Conservation (phyloP, 2,113 vertebrate species). For the Rutilus rutilus region DNA sequence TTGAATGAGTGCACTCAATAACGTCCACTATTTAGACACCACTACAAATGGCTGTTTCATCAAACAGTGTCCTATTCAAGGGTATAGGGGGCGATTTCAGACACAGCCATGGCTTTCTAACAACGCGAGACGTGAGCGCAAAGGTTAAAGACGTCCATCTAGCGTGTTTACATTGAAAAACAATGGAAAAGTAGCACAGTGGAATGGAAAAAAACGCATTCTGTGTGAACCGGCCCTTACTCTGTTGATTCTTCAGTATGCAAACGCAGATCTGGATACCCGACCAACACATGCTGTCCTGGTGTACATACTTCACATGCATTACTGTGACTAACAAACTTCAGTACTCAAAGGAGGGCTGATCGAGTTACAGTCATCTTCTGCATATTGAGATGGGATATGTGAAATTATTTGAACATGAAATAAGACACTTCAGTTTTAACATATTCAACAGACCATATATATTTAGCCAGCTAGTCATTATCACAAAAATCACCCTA, state of each 20-base stretch:
- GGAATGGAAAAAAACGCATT: too few relatives aligned
- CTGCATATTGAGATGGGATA: not conserved
- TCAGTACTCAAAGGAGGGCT: not conserved
- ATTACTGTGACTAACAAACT: not conserved
- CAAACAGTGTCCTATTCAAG: too few relatives aligned
- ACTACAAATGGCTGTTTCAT: too few relatives aligned
- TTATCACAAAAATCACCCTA: not conserved
- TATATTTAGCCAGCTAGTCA: not conserved
- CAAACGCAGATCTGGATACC: not conserved
- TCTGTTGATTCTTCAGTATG: not conserved
- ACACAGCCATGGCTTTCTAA: too few relatives aligned
- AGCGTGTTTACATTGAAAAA: too few relatives aligned
- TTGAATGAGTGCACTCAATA: too few relatives aligned
- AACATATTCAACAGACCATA: not conserved
- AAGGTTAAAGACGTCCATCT: too few relatives aligned
- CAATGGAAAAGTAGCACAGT: too few relatives aligned
- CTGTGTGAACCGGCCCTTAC: too few relatives aligned
- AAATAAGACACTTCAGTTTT: not conserved
- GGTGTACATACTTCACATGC: not conserved
- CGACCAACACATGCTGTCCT: not conserved
- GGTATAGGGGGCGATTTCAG: too few relatives aligned
- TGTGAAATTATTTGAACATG: not conserved
- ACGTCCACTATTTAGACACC: too few relatives aligned
- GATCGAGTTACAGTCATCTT: not conserved
- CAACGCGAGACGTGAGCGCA: too few relatives aligned